phyloP scores from a whole-genome alignment of 2,888 invertebrate genomes.

The Dolichopus griseipennis region DNA sequence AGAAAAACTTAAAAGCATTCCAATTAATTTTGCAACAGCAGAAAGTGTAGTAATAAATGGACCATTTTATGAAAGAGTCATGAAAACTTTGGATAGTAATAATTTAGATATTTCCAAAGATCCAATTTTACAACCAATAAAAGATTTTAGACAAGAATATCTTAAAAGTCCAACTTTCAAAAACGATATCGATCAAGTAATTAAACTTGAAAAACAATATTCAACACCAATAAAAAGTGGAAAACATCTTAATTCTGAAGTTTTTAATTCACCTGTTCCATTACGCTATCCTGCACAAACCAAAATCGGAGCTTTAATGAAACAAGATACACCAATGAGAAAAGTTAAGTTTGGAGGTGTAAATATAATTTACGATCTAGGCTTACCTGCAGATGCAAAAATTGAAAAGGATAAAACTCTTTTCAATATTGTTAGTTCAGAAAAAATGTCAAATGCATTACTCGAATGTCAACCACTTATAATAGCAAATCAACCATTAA shows the following conservation, averaged over 20 bases:
- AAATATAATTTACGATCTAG: conserved; percentile 34
- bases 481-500: conserved; percentile 33
- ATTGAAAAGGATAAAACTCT: conserved; percentile 39
- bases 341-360: conserved; percentile 38
- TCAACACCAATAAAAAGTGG: conserved; percentile 15
- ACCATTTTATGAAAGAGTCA: conserved; percentile 51
- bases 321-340: conserved; percentile 41
- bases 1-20: conserved; percentile 48
- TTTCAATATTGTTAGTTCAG: conserved; percentile 36
- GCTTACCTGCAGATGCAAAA: conserved; percentile 34
- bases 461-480: conserved; percentile 17
- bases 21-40: conserved; percentile 49
- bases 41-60: conserved; percentile 53
- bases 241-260: conserved; percentile 22
- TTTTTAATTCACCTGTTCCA: conserved; percentile 38
- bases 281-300: conserved; percentile 32
- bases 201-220: conserved; percentile 21
- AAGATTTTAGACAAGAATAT: conserved; percentile 52
- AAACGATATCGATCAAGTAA: conserved; percentile 48
- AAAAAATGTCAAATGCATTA: conserved; percentile 32
- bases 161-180: conserved; percentile 48
- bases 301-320: conserved; percentile 33
- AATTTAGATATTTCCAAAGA: conserved; percentile 49
- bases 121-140: conserved; percentile 50
- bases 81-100: conserved; percentile 48